Evolutionary conservation across 1,140 invertebrate genomes (phyloP), one percentile per base, ranked within the genome.

Genomic region (Mercenaria mercenaria): DNA sequence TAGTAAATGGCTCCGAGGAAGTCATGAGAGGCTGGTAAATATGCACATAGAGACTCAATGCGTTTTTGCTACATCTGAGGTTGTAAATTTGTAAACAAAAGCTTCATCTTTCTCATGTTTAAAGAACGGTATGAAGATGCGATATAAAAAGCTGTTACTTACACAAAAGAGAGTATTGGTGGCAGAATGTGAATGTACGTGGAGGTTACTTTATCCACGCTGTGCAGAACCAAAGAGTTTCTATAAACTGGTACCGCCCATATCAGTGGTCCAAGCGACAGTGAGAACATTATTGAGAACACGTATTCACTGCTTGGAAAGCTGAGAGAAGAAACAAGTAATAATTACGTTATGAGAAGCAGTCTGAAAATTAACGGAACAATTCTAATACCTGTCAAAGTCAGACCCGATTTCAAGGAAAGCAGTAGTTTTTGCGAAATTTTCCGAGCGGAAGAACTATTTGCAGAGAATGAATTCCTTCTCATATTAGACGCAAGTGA

Each of bases 221-320:
- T 93, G 88, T 95, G 95, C 61, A 95, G 93, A 11, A 95, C 95
- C 8, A 95, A 77, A 0, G 95, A 94, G 84, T 95, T 95, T 61
- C 94, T 83, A 88, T 93, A 95, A 8, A 95, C 77, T n/a, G 94
- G 74, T 67, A 93, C 88, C 0, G 94, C 94, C 92, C 92, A 94
- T 0, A 94, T 74, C 56, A 95, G 47, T 2, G 95, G 94, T 20
- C 95, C 95, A 80, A 93, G 93, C 11, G 93, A 90, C 13, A 94
- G 4, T 20, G 89, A 92, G 76, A 94, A 95, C 37, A 94, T 82
- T n/a, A 95, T 91, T 26, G 61, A 72, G 84, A 94, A 95, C 10
- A 93, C 64, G 20, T 74, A 39, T 0, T 37, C 67, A 32, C 69
- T 43, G 13, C 59, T 50, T 20, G 93, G 93, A 23, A 91, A 29